These are phyloP conservation scores for Leucoptera coffeella DNA, from an alignment of 2,888 invertebrate species.

Conservation along the genomic window DNA sequence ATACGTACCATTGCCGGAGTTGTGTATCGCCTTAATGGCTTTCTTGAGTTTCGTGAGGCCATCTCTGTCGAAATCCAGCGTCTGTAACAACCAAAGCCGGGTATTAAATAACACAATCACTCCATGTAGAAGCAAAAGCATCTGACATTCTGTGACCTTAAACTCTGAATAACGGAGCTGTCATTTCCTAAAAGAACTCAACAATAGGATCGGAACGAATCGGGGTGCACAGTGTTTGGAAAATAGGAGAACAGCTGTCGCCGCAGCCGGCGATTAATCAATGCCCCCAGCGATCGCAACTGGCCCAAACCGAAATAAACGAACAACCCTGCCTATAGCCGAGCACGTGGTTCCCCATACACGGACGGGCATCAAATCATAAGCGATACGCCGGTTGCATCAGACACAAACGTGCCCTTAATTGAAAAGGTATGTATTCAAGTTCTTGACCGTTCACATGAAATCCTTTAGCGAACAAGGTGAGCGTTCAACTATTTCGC, in stretches of 20 bases:
- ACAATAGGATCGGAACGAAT: slow-evolving; percentile 35
- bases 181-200: slow-evolving; percentile 6
- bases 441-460: no score
- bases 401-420: no score
- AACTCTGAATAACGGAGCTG: no score
- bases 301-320: slow-evolving; percentile 4
- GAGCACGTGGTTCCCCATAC: neutral
- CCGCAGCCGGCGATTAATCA: slow-evolving; percentile 33
- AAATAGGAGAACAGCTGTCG: slow-evolving; percentile 33
- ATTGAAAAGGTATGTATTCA: no score
- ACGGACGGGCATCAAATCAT: no score
- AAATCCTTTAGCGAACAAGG: no score
- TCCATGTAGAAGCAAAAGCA: neutral
- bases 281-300: slow-evolving; percentile 20
- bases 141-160: no score
- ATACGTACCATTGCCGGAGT: slow-evolving; percentile 88
- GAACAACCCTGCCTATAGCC: neutral
- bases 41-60: slow-evolving; percentile 94
- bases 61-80: slow-evolving; percentile 91
- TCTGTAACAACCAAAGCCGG: slow-evolving; percentile 78
- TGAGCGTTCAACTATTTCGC: no score
- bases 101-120: slow-evolving; percentile 3
- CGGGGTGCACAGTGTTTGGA: neutral
- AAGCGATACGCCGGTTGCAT: no score
- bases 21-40: slow-evolving; percentile 92